Percentiles rank a stretch among this genome's conserved stretches.
These are phyloP conservation scores for Buceros bicornis DNA, from an alignment of 2,797 vertebrate genomes.

Conservation along the genomic window DNA sequence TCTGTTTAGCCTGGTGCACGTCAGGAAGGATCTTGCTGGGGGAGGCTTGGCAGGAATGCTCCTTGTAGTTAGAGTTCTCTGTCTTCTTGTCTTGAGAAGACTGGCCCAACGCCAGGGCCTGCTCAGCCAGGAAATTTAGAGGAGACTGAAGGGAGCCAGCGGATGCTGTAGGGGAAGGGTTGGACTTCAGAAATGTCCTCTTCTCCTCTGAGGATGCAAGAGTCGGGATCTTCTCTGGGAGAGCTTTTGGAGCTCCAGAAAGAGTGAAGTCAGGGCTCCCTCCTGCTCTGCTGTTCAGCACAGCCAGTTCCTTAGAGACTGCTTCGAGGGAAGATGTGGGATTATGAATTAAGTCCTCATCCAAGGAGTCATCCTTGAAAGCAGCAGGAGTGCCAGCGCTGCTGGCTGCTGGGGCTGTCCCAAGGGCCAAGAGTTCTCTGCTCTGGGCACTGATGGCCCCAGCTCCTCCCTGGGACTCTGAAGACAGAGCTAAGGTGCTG, in stretches of 20 bases:
- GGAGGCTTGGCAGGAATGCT: conserved; percentile 76
- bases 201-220: conserved; percentile 78
- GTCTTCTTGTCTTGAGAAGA: conserved; percentile 82
- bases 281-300: conserved; percentile 64
- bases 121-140: conserved; percentile 85
- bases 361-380: conserved; percentile 80
- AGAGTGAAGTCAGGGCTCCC: conserved; percentile 73
- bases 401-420: conserved; percentile 49
- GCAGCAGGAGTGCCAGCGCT: conserved; percentile 42
- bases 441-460: conserved; percentile 57
- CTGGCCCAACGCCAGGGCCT: conserved; percentile 81
- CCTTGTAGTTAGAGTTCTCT: conserved; percentile 84
- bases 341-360: conserved; percentile 77
- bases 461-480: conserved; percentile 68
- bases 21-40: conserved; percentile 83
- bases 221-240: conserved; percentile 69
- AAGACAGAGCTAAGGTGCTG: conserved; percentile 55
- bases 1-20: conserved; percentile 86
- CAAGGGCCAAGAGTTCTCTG: conserved; percentile 72
- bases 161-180: conserved; percentile 47
- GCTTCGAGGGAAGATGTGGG: conserved; percentile 76
- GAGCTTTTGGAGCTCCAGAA: conserved; percentile 57
- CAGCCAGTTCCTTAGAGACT: conserved; percentile 79
- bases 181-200: conserved; percentile 76
- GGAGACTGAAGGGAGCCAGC: conserved; percentile 77